Evolutionary conservation across 2,888 invertebrate species (phyloP).

Genomic region (Vannuccia rotundouncinata): DNA sequence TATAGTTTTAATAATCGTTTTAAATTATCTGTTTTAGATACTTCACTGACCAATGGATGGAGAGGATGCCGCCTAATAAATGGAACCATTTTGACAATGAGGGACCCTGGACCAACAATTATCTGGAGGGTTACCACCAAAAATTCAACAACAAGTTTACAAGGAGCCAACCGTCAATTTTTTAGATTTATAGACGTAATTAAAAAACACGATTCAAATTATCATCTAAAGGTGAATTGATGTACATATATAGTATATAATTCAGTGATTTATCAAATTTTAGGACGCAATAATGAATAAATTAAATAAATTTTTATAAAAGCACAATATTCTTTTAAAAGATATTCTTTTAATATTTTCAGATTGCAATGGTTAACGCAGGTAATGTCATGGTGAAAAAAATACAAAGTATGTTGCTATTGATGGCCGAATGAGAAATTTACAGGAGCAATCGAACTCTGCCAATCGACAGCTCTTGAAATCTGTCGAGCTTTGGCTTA

Average conservation of each 20-base stretch:
- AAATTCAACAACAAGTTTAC: background rate
- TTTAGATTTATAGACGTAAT: background rate
- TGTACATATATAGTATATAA: background rate
- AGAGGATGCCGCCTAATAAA: background rate
- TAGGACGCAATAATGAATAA: background rate
- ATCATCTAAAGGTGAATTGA: background rate
- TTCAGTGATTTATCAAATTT: background rate
- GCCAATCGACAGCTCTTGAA: background rate
- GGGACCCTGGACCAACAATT: background rate
- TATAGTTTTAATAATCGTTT: background rate
- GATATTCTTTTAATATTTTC: background rate
- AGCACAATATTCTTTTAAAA: background rate
- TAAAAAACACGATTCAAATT: background rate
- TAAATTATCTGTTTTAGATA: background rate
- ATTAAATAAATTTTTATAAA: background rate
- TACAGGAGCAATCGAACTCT: background rate
- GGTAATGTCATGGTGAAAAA: background rate
- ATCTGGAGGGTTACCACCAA: background rate
- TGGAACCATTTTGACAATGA: background rate
- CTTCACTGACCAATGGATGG: background rate
- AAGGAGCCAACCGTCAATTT: background rate
- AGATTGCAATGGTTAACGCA: background rate
- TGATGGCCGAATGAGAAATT: background rate
- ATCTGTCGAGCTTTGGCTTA: background rate
- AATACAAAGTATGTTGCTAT: background rate